A percentile compares a stretch with the other conserved stretches of the same genome.
phyloP scores from a whole-genome alignment of 2,797 vertebrate genomes.

The Pangasius djambal region DNA sequence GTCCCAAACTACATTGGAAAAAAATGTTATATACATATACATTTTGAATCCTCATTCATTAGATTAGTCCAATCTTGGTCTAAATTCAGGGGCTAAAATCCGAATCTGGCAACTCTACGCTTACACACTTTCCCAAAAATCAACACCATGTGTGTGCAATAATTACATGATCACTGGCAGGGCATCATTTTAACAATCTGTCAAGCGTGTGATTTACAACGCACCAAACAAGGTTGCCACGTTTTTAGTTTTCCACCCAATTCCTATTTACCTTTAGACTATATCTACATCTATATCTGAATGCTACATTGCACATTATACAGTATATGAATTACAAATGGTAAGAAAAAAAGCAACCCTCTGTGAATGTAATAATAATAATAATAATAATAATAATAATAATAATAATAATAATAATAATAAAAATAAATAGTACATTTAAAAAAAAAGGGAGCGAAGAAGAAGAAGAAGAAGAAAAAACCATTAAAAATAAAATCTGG shows the following conservation, averaged over 20 bases:
- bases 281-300: neutral
- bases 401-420: too few species aligned
- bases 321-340: too few species aligned
- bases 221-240: neutral
- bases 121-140: neutral
- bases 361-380: neutral
- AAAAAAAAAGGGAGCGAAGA: too few species aligned
- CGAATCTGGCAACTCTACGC: neutral
- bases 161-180: slow-evolving; percentile 17
- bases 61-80: neutral
- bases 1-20: neutral
- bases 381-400: too few species aligned
- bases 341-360: neutral
- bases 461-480: neutral
- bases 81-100: too few species aligned
- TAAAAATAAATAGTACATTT: too few species aligned
- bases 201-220: slow-evolving; percentile 1
- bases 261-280: neutral
- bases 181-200: slow-evolving; percentile 9
- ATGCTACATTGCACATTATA: neutral
- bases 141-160: neutral
- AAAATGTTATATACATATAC: neutral
- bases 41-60: neutral
- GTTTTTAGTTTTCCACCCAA: neutral
- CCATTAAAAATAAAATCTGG: neutral